Evolutionary conservation across 2,113 vertebrate genomes (phyloP).

Genomic region (Coturnix japonica): DNA sequence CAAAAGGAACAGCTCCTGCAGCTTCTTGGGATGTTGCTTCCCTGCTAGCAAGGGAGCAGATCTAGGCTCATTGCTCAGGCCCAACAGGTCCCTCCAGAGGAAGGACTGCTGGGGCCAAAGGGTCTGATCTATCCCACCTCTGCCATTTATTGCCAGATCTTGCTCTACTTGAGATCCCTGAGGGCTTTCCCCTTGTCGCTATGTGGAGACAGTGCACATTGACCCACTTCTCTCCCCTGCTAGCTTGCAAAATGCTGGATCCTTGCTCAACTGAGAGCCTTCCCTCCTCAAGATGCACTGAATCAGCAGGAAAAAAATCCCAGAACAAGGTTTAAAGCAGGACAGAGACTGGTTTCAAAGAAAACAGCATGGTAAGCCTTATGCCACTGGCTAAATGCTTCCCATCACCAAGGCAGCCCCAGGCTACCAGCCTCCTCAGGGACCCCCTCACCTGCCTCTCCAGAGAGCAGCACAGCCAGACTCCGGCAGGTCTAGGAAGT

Average conservation of each 20-base stretch:
- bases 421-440: not conserved
- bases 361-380: not conserved
- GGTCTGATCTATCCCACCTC: not conserved
- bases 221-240: not conserved
- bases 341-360: not conserved
- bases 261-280: not conserved
- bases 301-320: not conserved
- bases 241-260: not conserved
- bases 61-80: rapidly evolving
- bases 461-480: rapidly evolving
- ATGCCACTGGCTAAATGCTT: not conserved
- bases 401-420: rapidly evolving
- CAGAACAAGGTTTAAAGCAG: rapidly evolving
- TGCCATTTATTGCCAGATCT: not conserved
- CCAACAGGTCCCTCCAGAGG: not conserved
- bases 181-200: not conserved
- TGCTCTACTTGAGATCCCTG: not conserved
- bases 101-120: not conserved
- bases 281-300: not conserved
- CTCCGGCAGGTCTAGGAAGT: rapidly evolving
- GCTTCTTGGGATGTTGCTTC: not conserved
- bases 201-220: not conserved
- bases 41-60: not conserved
- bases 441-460: not conserved
- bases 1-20: rapidly evolving